These are phyloP conservation scores for Lottia scabra DNA, from an alignment of 2,888 invertebrate species.

Conservation along the genomic window DNA sequence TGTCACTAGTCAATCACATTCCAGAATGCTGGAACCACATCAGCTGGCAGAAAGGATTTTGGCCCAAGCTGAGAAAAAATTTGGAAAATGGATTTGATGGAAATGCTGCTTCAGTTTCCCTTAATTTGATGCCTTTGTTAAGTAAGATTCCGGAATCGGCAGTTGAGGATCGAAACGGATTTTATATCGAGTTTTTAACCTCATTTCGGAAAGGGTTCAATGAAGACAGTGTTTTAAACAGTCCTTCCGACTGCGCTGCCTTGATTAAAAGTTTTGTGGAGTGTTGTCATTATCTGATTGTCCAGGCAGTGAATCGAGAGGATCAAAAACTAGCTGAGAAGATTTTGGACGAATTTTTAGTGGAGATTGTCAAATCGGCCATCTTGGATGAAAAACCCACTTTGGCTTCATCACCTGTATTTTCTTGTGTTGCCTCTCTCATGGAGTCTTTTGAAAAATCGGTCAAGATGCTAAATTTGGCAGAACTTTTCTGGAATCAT, in stretches of 20 bases:
- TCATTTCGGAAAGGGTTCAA: conserved; percentile 79
- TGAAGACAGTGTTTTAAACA: conserved; percentile 74
- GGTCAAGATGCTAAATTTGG: neutral
- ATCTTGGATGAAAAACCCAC: neutral
- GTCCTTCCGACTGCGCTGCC: conserved; percentile 78
- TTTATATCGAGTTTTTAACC: conserved; percentile 75
- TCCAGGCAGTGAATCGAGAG: conserved; percentile 16
- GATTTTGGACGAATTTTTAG: conserved; percentile 52
- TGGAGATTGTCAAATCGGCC: conserved; percentile 2
- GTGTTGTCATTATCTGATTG: conserved; percentile 78
- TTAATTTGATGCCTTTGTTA: conserved; percentile 82
- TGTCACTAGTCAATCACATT: conserved; percentile 71
- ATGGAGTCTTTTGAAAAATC: neutral
- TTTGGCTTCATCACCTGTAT: neutral
- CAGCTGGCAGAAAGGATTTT: conserved; percentile 80
- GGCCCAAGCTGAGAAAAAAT: conserved; percentile 79
- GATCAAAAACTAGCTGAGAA: conserved; percentile 28
- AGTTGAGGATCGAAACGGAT: conserved; percentile 40
- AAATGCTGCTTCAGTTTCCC: conserved; percentile 80
- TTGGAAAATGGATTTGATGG: conserved; percentile 82
- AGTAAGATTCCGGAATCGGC: conserved; percentile 76
- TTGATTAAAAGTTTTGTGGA: conserved; percentile 80
- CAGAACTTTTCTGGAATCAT: neutral
- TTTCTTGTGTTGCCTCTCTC: neutral
- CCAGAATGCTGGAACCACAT: conserved; percentile 77